These are phyloP conservation scores for Orthonychiurus folsomi DNA, from an alignment of 2,888 invertebrate species.

Conservation along the genomic window DNA sequence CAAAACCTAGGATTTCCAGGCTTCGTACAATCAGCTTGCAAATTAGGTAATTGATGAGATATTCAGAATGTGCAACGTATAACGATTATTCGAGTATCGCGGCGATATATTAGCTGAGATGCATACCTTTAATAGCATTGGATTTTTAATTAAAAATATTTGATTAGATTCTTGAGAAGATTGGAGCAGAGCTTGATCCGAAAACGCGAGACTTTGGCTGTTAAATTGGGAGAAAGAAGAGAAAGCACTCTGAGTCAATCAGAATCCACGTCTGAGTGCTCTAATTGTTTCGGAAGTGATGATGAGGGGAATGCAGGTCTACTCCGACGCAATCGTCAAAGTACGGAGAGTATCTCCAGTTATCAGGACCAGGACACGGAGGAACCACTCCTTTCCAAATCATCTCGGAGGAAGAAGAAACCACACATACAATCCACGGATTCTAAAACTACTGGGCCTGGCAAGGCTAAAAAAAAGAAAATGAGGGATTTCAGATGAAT, in stretches of 20 bases:
- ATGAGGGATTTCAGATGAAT: not conserved
- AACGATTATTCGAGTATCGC: too few species aligned
- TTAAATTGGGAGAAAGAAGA: constrained; percentile 11
- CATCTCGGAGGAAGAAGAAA: not conserved
- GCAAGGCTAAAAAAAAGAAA: not conserved
- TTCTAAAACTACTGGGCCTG: too few species aligned
- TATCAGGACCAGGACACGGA: not conserved
- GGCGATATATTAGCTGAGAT: too few species aligned
- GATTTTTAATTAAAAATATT: constrained; percentile 10
- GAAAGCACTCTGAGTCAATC: constrained; percentile 26
- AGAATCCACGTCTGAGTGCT: constrained; percentile 16
- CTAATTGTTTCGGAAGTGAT: constrained; percentile 6
- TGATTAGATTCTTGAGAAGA: constrained; percentile 57
- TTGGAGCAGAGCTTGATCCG: constrained; percentile 62
- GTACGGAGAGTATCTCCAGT: not conserved
- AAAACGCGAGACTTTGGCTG: constrained; percentile 36
- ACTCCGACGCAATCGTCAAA: not conserved
- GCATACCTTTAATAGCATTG: too few species aligned
- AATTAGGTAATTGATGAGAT: constrained; percentile 60
- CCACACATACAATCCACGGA: not conserved
- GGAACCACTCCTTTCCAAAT: not conserved
- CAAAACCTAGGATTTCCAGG: constrained; percentile 49
- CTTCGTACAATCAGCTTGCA: constrained; percentile 65
- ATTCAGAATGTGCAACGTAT: not conserved
- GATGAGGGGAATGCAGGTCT: not conserved